phyloP scores from a whole-genome alignment of 1,140 invertebrate genomes.

The Aphidius ervi region DNA sequence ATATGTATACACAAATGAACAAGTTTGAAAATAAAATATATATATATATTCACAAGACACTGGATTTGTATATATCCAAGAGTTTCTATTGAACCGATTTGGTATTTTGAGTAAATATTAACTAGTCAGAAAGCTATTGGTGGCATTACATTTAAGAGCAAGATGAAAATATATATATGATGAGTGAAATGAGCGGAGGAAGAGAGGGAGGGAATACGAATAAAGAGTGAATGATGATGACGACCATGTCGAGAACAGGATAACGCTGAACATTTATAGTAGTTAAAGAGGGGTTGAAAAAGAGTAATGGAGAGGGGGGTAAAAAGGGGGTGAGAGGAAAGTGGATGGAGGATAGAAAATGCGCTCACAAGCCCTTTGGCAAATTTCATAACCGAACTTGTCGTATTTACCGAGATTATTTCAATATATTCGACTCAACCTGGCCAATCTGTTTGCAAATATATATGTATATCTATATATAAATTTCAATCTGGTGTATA shows the following conservation, averaged over 20 bases:
- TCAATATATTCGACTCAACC: constrained; percentile 57
- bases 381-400: constrained; percentile 57
- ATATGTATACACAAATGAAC: no score
- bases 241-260: no score
- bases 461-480: not conserved
- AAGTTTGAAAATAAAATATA: no score
- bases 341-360: constrained; percentile 30
- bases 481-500: constrained; percentile 40
- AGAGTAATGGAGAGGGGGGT: constrained; percentile 11
- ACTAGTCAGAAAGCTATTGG: constrained; percentile 34
- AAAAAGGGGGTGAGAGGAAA: constrained; percentile 16
- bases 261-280: no score
- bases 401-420: constrained; percentile 57
- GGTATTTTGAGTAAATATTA: constrained; percentile 50
- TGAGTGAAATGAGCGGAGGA: constrained; percentile 23
- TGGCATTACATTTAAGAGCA: constrained; percentile 20
- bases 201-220: constrained; percentile 24
- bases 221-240: no score
- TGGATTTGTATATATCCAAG: constrained; percentile 41
- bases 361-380: constrained; percentile 54
- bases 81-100: constrained; percentile 54
- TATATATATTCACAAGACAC: no score
- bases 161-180: constrained; percentile 15
- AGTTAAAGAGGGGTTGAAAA: not conserved
- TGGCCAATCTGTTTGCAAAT: constrained; percentile 51